These are phyloP conservation scores for Barbus barbus DNA, from an alignment of 2,113 vertebrate genomes.

Conservation along the genomic window DNA sequence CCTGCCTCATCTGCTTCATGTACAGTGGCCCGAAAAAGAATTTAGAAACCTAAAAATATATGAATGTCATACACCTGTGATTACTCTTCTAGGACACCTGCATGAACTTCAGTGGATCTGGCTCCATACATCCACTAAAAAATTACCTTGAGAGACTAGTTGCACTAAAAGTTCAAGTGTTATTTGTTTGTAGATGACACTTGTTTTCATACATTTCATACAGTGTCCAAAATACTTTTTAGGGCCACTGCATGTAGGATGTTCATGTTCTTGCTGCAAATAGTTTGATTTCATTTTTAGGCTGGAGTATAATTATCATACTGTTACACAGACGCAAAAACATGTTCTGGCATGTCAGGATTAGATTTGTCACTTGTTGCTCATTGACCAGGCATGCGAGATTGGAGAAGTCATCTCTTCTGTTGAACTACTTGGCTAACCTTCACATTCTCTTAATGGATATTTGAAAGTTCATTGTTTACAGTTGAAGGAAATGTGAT, in stretches of 20 bases:
- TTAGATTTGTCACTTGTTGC: background rate
- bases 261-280: background rate
- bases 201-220: too few species aligned
- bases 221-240: background rate
- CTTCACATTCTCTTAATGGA: constrained; percentile 8
- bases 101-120: background rate
- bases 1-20: background rate
- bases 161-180: background rate
- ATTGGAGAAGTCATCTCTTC: background rate
- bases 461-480: background rate
- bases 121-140: background rate
- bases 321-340: background rate
- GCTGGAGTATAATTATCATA: background rate
- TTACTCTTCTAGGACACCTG: background rate
- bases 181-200: too few species aligned
- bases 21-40: background rate
- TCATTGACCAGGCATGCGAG: background rate
- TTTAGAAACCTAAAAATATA: background rate
- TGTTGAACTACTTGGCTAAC: constrained; percentile 29
- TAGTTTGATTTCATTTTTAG: background rate
- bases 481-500: background rate
- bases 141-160: background rate
- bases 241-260: background rate
- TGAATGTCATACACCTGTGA: background rate
- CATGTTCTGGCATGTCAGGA: constrained; percentile 27